Percentiles rank a stretch among this genome's conserved stretches.
Evolutionary conservation across 2,113 vertebrate species (phyloP).

Genomic region (Thinocorus orbignyianus): DNA sequence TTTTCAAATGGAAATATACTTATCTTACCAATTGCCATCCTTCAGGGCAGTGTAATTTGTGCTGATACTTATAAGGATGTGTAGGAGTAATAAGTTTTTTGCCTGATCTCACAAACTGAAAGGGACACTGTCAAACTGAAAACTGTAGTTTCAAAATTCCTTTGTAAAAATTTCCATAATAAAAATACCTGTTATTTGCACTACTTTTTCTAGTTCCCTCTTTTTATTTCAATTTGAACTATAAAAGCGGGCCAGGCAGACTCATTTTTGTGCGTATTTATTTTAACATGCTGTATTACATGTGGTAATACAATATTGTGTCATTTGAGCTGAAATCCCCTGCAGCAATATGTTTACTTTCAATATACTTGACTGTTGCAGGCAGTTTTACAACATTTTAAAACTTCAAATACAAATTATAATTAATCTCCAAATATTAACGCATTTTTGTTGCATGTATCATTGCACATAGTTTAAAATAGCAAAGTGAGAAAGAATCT

Average conservation of each 20-base stretch:
- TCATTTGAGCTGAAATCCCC: not conserved
- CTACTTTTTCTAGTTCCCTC: not conserved
- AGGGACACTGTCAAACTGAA: not conserved
- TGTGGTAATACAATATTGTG: not conserved
- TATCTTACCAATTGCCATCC: not conserved
- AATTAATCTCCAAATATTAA: not conserved
- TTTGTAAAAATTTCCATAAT: not conserved
- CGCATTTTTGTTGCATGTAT: not conserved
- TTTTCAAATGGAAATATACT: not conserved
- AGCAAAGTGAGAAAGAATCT: not conserved
- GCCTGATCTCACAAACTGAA: not conserved
- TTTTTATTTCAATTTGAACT: not conserved
- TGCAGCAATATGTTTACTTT: not conserved
- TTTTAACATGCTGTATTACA: not conserved
- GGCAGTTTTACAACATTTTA: not conserved
- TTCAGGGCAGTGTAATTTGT: not conserved
- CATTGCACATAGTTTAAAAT: not conserved
- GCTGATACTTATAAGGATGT: not conserved
- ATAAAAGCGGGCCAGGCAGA: not conserved
- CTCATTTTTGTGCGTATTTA: not conserved
- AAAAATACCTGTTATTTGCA: not conserved
- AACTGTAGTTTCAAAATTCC: accelerated
- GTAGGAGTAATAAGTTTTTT: not conserved
- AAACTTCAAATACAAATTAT: not conserved
- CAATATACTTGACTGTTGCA: not conserved